Conservation (phyloP, 2,113 vertebrate species). For the Saguinus midas region DNA sequence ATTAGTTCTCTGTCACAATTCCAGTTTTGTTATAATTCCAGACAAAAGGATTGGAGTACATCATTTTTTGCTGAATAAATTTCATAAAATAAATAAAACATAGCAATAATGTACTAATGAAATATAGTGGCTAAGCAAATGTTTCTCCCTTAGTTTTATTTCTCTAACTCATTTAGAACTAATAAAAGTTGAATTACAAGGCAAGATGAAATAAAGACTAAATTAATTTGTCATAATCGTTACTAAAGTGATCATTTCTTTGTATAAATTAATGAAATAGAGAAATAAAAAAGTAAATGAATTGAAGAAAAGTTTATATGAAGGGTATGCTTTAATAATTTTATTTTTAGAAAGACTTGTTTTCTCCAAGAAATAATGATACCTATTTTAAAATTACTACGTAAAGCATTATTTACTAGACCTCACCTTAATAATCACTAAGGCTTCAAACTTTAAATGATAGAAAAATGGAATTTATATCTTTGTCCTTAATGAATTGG, state of each 20-base stretch:
- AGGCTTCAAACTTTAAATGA: neutral
- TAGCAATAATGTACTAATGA: neutral
- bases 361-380: neutral
- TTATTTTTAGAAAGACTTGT: neutral
- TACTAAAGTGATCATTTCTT: neutral
- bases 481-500: neutral
- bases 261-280: neutral
- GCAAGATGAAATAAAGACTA: neutral
- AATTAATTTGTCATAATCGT: neutral
- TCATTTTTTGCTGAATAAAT: neutral
- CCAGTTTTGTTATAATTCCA: neutral
- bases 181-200: neutral
- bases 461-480: neutral
- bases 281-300: neutral
- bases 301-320: neutral
- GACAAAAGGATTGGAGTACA: neutral
- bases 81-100: neutral
- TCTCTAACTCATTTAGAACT: neutral
- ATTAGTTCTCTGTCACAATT: neutral
- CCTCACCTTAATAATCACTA: neutral
- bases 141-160: neutral
- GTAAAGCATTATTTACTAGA: neutral
- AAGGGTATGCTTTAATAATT: neutral
- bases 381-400: neutral
- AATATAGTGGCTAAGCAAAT: neutral